Conservation (phyloP, 2,888 invertebrate genomes). For the Melinaea marsaeus region DNA sequence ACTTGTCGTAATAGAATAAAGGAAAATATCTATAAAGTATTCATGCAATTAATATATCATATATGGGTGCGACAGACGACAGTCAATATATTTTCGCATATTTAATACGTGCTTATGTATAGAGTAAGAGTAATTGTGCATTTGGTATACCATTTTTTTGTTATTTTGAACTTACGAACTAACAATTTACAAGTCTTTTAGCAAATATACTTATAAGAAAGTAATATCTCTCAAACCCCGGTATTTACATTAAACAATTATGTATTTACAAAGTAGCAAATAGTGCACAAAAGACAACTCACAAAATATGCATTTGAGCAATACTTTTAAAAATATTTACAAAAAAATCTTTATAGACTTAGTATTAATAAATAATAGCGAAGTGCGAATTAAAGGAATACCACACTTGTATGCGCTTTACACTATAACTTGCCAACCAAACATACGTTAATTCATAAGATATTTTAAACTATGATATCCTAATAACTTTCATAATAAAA, state of each 20-base stretch:
- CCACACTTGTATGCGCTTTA: conserved; percentile 13
- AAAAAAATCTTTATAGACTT: conserved; percentile 58
- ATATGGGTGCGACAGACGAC: not conserved
- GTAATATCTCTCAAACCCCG: conserved; percentile 58
- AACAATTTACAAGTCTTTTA: conserved; percentile 42
- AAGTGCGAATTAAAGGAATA: conserved; percentile 31
- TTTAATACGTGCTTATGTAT: conserved; percentile 52
- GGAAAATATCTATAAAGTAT: conserved; percentile 19
- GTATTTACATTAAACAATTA: conserved; percentile 56
- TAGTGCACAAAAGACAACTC: conserved; percentile 76
- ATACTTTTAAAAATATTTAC: conserved; percentile 73
- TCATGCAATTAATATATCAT: conserved; percentile 10
- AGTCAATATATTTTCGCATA: not conserved
- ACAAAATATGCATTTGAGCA: conserved; percentile 78
- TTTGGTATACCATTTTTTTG: conserved; percentile 70
- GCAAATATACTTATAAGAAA: conserved; percentile 40
- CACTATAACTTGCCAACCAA: conserved; percentile 21
- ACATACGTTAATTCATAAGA: conserved; percentile 27
- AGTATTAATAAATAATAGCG: conserved; percentile 39
- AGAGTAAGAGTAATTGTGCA: conserved; percentile 66
- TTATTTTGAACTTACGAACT: conserved; percentile 56
- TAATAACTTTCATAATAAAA: conserved; percentile 29
- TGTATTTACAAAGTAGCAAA: conserved; percentile 74
- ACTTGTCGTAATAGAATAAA: not conserved
- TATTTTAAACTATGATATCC: conserved; percentile 15